phyloP scores from a whole-genome alignment of 1,140 invertebrate genomes.

The Macrocentrus cingulum region DNA sequence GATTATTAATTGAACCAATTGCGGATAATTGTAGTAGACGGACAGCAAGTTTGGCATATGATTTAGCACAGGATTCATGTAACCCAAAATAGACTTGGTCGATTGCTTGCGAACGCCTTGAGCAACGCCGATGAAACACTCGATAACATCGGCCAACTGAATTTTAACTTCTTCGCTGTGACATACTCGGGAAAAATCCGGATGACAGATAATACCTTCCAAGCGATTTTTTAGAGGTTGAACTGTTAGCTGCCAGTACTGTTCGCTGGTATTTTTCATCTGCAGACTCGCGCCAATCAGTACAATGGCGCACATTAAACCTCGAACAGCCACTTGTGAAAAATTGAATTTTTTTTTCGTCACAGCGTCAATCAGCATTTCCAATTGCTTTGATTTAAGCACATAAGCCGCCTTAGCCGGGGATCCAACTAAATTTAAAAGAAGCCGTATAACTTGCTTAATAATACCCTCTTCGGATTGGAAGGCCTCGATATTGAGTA shows the following conservation, averaged over 20 bases:
- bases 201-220: constrained; percentile 60
- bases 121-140: constrained; percentile 68
- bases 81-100: constrained; percentile 65
- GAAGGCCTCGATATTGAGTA: constrained; percentile 64
- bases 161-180: constrained; percentile 64
- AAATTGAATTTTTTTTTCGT: constrained; percentile 56
- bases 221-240: constrained; percentile 65
- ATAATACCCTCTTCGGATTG: constrained; percentile 63
- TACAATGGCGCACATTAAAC: constrained; percentile 61
- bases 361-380: constrained; percentile 50
- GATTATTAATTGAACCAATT: constrained; percentile 76
- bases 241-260: constrained; percentile 64
- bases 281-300: constrained; percentile 54
- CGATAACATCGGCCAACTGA: constrained; percentile 67
- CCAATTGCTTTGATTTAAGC: constrained; percentile 45
- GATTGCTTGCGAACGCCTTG: constrained; percentile 64
- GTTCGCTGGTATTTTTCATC: constrained; percentile 45
- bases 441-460: constrained; percentile 63
- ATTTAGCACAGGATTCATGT: constrained; percentile 66
- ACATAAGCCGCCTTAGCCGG: constrained; percentile 54
- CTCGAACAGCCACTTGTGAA: constrained; percentile 58
- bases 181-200: constrained; percentile 63
- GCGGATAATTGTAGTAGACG: constrained; percentile 80
- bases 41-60: constrained; percentile 70
- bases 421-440: constrained; percentile 62